These are phyloP conservation scores for Eleginops maclovinus DNA, from an alignment of 2,113 vertebrate species.

Conservation along the genomic window DNA sequence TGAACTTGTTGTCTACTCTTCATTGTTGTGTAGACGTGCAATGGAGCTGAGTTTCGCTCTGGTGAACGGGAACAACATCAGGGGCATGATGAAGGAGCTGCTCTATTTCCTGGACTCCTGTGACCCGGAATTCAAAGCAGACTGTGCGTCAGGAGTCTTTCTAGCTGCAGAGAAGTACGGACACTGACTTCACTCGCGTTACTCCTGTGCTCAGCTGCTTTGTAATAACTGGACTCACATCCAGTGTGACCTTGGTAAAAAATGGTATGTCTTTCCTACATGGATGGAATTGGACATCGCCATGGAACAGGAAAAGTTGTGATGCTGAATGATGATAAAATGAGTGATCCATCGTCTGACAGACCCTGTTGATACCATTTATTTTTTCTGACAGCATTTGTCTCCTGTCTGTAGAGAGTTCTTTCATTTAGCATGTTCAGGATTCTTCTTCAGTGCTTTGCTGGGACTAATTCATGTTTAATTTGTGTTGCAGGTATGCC, in stretches of 20 bases:
- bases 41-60: conserved; percentile 99
- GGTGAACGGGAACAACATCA: conserved; percentile 98
- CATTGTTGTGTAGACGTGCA: conserved; percentile 87
- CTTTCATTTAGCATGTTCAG: not conserved
- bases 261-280: too few species aligned
- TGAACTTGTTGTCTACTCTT: conserved; percentile 13
- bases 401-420: not conserved
- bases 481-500: conserved; percentile 88
- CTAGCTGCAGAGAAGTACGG: conserved; percentile 98
- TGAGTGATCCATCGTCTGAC: conserved; percentile 85
- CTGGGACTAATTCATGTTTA: conserved; percentile 41
- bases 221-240: conserved; percentile 8
- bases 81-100: conserved; percentile 99
- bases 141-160: conserved; percentile 98
- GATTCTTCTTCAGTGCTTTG: not conserved
- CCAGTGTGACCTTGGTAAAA: not conserved
- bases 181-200: conserved; percentile 1
- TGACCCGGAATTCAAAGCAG: conserved; percentile 99
- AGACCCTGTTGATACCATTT: conserved; percentile 76
- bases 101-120: conserved; percentile 99
- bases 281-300: too few species aligned
- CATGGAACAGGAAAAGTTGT: too few species aligned
- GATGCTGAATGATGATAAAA: conserved; percentile 82
- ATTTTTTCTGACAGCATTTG: conserved; percentile 76
- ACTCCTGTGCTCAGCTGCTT: not conserved